phyloP scores from a whole-genome alignment of 37 sponge, comb jelly and placozoan species.

The Crambe crambe region DNA sequence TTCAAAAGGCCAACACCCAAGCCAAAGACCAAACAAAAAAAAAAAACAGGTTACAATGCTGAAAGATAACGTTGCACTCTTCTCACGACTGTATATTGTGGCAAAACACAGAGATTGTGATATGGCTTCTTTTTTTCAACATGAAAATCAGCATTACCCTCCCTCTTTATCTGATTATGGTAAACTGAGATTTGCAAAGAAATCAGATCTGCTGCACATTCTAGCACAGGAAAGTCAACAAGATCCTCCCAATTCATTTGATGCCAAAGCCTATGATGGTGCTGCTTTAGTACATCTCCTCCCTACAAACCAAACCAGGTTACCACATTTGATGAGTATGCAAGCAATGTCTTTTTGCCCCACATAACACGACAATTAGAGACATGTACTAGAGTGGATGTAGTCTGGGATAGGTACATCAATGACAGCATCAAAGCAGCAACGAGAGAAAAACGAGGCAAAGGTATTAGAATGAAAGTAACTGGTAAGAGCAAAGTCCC shows the following conservation, averaged over 20 bases:
- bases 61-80: background rate
- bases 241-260: background rate
- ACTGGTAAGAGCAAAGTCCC: conserved; percentile 3
- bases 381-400: background rate
- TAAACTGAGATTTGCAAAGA: background rate
- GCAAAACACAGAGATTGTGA: background rate
- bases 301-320: background rate
- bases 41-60: background rate
- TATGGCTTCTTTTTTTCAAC: background rate
- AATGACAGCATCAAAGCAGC: background rate
- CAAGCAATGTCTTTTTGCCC: background rate
- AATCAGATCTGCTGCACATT: background rate
- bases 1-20: background rate
- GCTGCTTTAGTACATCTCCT: conserved; percentile 2
- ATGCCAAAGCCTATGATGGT: background rate
- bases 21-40: background rate
- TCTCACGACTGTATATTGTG: background rate
- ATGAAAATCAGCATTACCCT: background rate
- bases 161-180: background rate
- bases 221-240: background rate
- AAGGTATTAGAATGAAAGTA: background rate
- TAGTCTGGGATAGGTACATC: background rate
- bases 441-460: background rate
- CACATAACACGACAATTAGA: background rate
- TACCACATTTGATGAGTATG: conserved; percentile 17